Evolutionary conservation across 1,140 invertebrate species (phyloP).

Genomic region (Drosophila dunni): DNA sequence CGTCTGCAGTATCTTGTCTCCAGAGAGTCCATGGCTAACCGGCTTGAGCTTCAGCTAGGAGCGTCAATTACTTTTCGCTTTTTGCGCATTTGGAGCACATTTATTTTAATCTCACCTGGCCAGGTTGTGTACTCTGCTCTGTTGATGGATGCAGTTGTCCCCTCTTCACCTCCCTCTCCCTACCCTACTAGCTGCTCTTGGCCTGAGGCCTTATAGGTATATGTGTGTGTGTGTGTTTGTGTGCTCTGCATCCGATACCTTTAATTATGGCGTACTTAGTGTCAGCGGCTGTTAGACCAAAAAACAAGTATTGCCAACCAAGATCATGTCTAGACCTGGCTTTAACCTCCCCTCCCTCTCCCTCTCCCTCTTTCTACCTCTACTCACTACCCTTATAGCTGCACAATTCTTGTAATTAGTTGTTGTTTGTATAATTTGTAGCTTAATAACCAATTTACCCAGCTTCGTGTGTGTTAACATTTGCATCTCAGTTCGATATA

Average conservation of each 20-base stretch:
- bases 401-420: slow-evolving; percentile 65
- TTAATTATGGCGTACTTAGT: slow-evolving; percentile 76
- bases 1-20: slow-evolving; percentile 7
- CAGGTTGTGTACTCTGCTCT: slow-evolving; percentile 22
- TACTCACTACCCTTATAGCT: slow-evolving; percentile 22
- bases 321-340: slow-evolving; percentile 5
- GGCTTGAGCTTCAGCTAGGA: slow-evolving; percentile 41
- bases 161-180: background rate
- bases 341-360: no score
- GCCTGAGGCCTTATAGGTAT: background rate
- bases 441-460: slow-evolving; percentile 37
- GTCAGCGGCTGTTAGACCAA: slow-evolving; percentile 65
- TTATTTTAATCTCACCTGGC: slow-evolving; percentile 81
- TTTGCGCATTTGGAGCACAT: slow-evolving; percentile 82
- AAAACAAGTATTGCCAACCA: slow-evolving; percentile 47
- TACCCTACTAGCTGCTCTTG: background rate
- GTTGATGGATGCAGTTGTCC: slow-evolving; percentile 52
- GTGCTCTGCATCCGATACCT: slow-evolving; percentile 43
- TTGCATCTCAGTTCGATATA: slow-evolving; percentile 41
- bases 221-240: background rate
- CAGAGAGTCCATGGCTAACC: slow-evolving; percentile 47
- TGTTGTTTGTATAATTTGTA: slow-evolving; percentile 72
- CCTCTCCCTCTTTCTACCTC: background rate
- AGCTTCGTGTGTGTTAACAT: slow-evolving; percentile 21
- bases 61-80: slow-evolving; percentile 81